phyloP scores from a whole-genome alignment of 1,140 invertebrate species.

The Macrobrachium rosenbergii region DNA sequence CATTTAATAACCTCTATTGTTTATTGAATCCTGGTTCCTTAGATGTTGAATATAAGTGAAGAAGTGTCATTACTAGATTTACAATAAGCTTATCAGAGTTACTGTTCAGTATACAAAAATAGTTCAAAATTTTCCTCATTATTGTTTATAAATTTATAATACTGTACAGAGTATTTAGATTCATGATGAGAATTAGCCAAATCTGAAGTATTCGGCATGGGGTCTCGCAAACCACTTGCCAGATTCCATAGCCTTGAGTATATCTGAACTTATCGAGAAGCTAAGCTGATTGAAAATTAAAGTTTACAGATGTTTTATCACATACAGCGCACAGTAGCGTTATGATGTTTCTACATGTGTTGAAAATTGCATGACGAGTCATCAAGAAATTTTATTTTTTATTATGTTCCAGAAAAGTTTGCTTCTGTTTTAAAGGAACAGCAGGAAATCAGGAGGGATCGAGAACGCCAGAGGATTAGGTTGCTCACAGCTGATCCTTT shows the following conservation, averaged over 20 bases:
- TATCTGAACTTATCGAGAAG: slow-evolving; percentile 27
- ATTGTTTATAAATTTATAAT: not conserved
- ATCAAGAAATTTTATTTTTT: not conserved
- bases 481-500: slow-evolving; percentile 96
- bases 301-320: not conserved
- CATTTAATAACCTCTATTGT: too few relatives aligned
- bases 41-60: too few relatives aligned
- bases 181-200: slow-evolving; percentile 49
- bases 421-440: slow-evolving; percentile 85
- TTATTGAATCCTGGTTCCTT: too few relatives aligned
- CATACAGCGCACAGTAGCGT: not conserved
- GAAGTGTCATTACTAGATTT: too few relatives aligned
- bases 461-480: slow-evolving; percentile 85
- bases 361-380: not conserved
- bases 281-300: not conserved
- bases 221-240: not conserved
- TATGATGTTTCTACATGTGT: not conserved
- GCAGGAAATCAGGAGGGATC: slow-evolving; percentile 81
- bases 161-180: not conserved
- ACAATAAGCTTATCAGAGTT: too few relatives aligned
- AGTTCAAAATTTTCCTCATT: not conserved
- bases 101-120: too few relatives aligned
- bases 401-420: slow-evolving; percentile 80
- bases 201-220: slow-evolving; percentile 46
- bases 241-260: slow-evolving; percentile 18